These are phyloP conservation scores for Harpagoxenus sublaevis DNA, from an alignment of 2,888 invertebrate genomes.

Conservation along the genomic window DNA sequence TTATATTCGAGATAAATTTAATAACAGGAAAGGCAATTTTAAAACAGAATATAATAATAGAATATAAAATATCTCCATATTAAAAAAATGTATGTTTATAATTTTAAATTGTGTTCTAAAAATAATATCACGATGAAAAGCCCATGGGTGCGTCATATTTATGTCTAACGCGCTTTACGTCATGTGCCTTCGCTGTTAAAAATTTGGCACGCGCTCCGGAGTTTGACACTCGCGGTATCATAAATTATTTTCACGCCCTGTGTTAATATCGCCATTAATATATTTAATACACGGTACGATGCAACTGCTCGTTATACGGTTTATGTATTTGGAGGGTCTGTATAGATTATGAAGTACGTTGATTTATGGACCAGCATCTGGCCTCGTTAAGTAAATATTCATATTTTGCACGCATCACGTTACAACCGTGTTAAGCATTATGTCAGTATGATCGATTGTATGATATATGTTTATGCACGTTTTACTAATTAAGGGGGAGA, in stretches of 20 bases:
- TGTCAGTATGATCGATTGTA: conserved; percentile 15
- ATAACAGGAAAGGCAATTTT: background rate
- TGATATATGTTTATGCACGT: background rate
- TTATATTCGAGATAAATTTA: background rate
- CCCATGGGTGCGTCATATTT: background rate
- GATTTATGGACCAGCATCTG: conserved; percentile 46
- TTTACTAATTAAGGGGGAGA: conserved; percentile 13
- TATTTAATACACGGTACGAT: conserved; percentile 29
- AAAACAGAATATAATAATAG: background rate
- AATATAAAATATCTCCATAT: background rate
- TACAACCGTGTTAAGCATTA: conserved; percentile 14
- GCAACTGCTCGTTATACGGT: conserved; percentile 45
- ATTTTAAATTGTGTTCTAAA: background rate
- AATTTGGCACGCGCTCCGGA: conserved; percentile 21
- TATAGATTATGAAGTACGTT: conserved; percentile 54
- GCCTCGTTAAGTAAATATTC: conserved; percentile 44
- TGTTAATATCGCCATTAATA: conserved; percentile 41
- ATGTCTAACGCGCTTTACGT: background rate
- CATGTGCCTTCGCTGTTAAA: conserved; percentile 16
- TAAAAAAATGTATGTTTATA: background rate
- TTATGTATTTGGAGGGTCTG: conserved; percentile 37
- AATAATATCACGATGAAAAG: background rate
- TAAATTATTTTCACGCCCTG: conserved; percentile 44
- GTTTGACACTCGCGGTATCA: conserved; percentile 36
- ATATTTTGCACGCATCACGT: conserved; percentile 46